A percentile compares a stretch with the other conserved stretches of the same genome.
phyloP scores from a whole-genome alignment of 2,113 vertebrate species.

The Motacilla alba region DNA sequence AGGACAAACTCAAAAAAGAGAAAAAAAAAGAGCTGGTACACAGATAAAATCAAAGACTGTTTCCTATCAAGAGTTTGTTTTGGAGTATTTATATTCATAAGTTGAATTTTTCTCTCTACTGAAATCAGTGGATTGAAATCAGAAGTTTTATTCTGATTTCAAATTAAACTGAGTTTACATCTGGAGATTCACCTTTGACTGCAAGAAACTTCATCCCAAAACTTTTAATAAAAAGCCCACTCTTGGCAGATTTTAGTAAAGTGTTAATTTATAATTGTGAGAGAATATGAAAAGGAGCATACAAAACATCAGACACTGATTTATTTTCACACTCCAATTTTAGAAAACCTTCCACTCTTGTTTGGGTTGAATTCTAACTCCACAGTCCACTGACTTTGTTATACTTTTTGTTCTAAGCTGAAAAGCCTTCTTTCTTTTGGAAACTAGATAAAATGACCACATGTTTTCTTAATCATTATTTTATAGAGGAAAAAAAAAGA shows the following conservation, averaged over 20 bases:
- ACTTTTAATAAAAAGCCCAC: background rate
- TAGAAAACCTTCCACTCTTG: background rate
- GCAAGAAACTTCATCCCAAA: background rate
- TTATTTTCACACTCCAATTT: background rate
- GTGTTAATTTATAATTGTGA: background rate
- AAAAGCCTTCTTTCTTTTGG: background rate
- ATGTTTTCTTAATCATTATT: background rate
- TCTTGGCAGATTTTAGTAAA: background rate
- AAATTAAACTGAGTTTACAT: background rate
- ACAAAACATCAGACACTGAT: background rate
- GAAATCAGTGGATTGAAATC: background rate
- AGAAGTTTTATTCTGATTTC: background rate
- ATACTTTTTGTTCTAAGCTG: background rate
- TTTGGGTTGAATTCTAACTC: background rate
- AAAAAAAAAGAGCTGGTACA: background rate
- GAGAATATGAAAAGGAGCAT: background rate
- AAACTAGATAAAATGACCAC: background rate
- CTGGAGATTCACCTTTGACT: background rate
- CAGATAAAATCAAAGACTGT: conserved; percentile 71
- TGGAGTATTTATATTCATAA: conserved; percentile 24
- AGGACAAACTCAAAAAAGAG: conserved; percentile 34
- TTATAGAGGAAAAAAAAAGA: background rate
- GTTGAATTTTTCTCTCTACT: background rate
- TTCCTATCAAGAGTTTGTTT: conserved; percentile 67
- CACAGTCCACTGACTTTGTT: accelerated